Base-by-base conservation (phyloP, 2,888 invertebrate species). In the Drosophila pseudotakahashii region DNA sequence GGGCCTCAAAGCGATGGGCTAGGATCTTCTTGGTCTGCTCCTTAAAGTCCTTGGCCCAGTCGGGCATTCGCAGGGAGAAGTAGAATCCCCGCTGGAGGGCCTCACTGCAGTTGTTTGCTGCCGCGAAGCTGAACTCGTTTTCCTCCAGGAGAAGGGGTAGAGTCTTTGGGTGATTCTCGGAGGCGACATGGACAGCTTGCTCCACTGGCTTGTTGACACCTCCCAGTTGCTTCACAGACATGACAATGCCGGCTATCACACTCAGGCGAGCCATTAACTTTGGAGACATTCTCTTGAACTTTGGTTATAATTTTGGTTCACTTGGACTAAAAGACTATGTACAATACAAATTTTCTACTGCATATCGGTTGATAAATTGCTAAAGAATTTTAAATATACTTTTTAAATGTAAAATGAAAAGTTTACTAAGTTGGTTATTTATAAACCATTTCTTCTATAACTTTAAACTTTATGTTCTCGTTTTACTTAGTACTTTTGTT, bases 1-100 rank as follows among this genome's bases (percentile, higher is more conserved):
- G 4, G 6, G 13, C 14, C 9, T 32, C 6, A 7, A 39, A 64
- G 7, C 10, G 9, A 39, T 10, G 54, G 6, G 37, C 36, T 0
- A 78, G 36, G 1, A 81, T 74, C 7, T 53, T 23, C 5, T 32
- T 11, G 9, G 75, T 85, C 7, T 62, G 51, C 11, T 30, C 14
- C 1, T 73, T 16, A 37, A 72, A 76, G 3, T 57, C 52, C 6
- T 3, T 41, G 2, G 74, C 70, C 76, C 87, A 77, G 54, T 80
- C 74, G 34, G 71, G 71, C 34, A 81, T 50, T 2, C 75, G 76
- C 7, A 67, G 60, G 0, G 77, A 41, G 44, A 74, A 80, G 11
- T 80, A 76, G 4, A 74, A 45, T 0, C 72, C 62, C 2, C 64
- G 42, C 6, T 52, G 54, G 0, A 86, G 67, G 6, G 78, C 83